Percentiles rank a stretch among this genome's conserved stretches.
Conservation (phyloP, 2,113 vertebrate genomes). For the Aleadryas rufinucha region DNA sequence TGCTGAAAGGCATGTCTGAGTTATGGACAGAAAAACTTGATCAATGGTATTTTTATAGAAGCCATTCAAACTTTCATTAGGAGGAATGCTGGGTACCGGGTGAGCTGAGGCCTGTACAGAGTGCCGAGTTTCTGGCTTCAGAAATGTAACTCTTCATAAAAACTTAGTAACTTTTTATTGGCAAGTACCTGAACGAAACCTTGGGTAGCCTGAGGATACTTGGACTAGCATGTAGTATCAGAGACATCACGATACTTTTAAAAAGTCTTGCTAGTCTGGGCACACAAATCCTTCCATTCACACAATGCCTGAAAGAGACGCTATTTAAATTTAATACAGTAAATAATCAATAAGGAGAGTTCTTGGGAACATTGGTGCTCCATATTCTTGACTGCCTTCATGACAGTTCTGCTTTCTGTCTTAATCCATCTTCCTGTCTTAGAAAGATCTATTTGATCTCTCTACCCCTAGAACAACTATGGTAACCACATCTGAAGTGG, state of each 20-base stretch:
- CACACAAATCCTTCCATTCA: neutral
- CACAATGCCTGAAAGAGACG: neutral
- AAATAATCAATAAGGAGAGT: neutral
- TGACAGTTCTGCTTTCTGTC: neutral
- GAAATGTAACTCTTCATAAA: neutral
- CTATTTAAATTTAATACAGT: neutral
- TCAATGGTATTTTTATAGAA: neutral
- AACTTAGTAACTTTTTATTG: neutral
- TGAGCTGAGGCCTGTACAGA: neutral
- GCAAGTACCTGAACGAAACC: neutral
- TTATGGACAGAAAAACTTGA: neutral
- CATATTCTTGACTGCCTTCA: neutral
- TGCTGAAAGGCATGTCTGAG: neutral
- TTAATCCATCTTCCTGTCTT: neutral
- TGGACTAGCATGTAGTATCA: neutral
- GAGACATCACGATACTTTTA: neutral
- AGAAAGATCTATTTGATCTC: neutral
- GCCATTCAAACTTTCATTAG: neutral
- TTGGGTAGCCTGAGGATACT: neutral
- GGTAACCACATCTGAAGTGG: neutral
- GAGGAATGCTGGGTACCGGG: accelerated
- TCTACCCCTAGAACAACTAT: neutral
- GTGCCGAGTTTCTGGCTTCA: neutral
- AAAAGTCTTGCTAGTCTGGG: neutral
- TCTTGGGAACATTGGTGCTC: neutral